Evolutionary conservation across 1,140 invertebrate genomes (phyloP).

Genomic region (Drosophila bocqueti): DNA sequence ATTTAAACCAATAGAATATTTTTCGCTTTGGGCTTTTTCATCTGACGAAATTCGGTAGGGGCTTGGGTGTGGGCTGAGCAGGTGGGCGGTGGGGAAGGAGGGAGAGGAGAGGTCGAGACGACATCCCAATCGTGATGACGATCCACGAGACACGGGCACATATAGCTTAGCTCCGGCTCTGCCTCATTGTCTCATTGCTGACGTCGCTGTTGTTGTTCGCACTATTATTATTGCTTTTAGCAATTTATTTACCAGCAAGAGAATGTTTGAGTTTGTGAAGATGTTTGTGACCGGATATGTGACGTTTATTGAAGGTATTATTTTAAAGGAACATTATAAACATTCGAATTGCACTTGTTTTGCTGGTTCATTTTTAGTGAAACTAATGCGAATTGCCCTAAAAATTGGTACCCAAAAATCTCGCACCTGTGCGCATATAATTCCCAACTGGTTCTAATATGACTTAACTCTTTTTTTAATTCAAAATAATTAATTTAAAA

Average conservation of each 20-base stretch:
- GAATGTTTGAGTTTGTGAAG: background rate
- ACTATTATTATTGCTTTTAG: conserved; percentile 8
- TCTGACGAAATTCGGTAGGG: conserved; percentile 36
- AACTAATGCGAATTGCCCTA: too few species aligned
- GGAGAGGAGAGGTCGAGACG: background rate
- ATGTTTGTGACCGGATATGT: conserved; percentile 3
- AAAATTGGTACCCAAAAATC: too few species aligned
- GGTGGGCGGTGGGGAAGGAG: background rate
- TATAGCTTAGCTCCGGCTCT: conserved; percentile 11
- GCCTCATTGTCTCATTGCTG: conserved; percentile 36
- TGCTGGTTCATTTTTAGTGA: too few species aligned
- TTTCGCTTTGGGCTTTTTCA: conserved; percentile 16
- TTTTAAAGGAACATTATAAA: background rate
- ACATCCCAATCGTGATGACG: conserved; percentile 29
- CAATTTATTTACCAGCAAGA: background rate
- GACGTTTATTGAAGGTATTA: background rate
- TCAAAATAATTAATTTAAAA: too few species aligned
- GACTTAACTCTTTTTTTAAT: too few species aligned
- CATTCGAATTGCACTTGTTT: background rate
- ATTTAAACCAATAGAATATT: conserved; percentile 19
- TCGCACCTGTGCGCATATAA: too few species aligned
- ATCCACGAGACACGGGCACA: conserved; percentile 3
- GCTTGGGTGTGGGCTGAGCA: background rate
- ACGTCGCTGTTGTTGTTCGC: conserved; percentile 16
- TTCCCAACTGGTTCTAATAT: too few species aligned